Conservation (phyloP, 2,888 invertebrate species). For the Torymus texanus region DNA sequence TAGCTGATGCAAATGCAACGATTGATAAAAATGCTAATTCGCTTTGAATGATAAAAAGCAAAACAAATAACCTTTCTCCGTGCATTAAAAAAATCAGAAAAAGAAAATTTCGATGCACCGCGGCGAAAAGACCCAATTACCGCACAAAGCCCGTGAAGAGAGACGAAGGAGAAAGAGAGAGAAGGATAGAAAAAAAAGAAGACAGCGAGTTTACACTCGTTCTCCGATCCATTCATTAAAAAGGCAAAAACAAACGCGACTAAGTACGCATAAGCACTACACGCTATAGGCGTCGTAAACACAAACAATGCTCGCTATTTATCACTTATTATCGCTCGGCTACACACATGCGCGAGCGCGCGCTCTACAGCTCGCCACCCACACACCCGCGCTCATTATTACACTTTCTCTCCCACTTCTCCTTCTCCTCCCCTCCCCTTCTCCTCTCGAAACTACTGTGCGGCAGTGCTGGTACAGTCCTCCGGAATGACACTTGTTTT, state of each 20-base stretch:
- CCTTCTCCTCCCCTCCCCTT: slow-evolving; percentile 17
- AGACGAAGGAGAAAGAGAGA: too few species aligned
- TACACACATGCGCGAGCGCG: slow-evolving; percentile 11
- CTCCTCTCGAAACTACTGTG: neutral
- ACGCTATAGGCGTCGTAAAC: slow-evolving; percentile 11
- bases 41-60: too few species aligned
- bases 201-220: neutral
- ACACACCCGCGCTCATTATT: slow-evolving; percentile 12
- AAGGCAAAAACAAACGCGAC: neutral
- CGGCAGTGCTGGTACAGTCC: slow-evolving; percentile 19
- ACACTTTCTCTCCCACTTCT: slow-evolving; percentile 37
- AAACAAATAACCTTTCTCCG: too few species aligned
- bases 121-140: too few species aligned
- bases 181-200: neutral
- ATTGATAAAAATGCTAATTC: too few species aligned
- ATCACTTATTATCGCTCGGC: slow-evolving; percentile 32
- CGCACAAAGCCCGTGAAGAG: too few species aligned
- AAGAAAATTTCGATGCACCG: too few species aligned
- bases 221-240: slow-evolving; percentile 8
- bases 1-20: too few species aligned
- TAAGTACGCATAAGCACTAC: neutral
- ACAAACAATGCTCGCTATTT: slow-evolving; percentile 41
- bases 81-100: too few species aligned
- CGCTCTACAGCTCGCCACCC: neutral
- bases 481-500: slow-evolving; percentile 63